Base-by-base conservation (phyloP, 2,113 vertebrate genomes). In the Butastur rufipennis region DNA sequence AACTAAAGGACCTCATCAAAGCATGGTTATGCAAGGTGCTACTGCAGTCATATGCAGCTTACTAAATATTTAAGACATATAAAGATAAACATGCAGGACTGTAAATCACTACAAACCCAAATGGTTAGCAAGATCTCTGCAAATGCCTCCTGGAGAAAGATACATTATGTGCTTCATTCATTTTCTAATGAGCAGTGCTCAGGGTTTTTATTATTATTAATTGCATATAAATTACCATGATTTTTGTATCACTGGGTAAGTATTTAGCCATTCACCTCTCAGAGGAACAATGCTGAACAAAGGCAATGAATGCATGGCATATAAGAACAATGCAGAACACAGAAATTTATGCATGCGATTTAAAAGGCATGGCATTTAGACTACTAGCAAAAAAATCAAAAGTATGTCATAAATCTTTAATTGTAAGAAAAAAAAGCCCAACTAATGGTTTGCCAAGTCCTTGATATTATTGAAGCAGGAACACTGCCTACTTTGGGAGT, bases 151-250 rank as follows among this genome's bases (percentile, higher is more conserved):
- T 95, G 82, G 94, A 96, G 91, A 73, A 92, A 80, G 48, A 87
- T 32, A 95, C n/a, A 93, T 83, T 80, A 93, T 42, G 40, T 61
- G 81, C 90, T 94, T 93, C 95, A 88, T 82, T 95, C 89, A 32
- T 70, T 96, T 96, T 90, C 93, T 96, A 96, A 95, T 67, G 90
- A 93, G 86, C 79, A 90, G 43, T 43, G 61, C 82, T 85, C 95
- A 59, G 38, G 77, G 21, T 2, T 73, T 94, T 97, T 93, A 93
- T 94, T 97, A 92, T 96, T 96, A 96, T 94, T 97, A 98, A 97
- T 91, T 96, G 94, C 94, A 95, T 94, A 95, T 94, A 96, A 97
- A 98, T 96, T 93, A 94, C 91, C 85, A 38, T 84, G 86, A 95
- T 93, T 97, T 96, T 91, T 97, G 63, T 96, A 97, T 93, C 77